Percentiles rank a stretch among this genome's conserved stretches.
Evolutionary conservation across 1,140 invertebrate species (phyloP).

Genomic region (Eupristina koningsbergeri): DNA sequence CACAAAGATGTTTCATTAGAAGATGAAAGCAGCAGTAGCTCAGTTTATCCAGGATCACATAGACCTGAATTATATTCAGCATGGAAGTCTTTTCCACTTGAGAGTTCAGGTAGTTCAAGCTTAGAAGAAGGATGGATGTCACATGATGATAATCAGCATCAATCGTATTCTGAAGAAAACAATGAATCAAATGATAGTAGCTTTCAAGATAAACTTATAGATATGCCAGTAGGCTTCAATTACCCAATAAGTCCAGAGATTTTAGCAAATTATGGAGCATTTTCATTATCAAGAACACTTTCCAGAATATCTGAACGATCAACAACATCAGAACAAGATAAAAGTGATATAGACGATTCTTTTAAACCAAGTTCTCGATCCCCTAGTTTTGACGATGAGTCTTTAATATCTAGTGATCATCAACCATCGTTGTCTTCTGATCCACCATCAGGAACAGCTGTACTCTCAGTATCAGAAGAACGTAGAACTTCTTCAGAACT

Average conservation of each 20-base stretch:
- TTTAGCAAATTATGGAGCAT: constrained; percentile 79
- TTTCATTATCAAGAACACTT: constrained; percentile 82
- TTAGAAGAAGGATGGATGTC: constrained; percentile 86
- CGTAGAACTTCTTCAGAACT: constrained; percentile 85
- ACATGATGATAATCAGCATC: constrained; percentile 77
- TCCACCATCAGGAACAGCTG: constrained; percentile 75
- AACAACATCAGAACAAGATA: constrained; percentile 87
- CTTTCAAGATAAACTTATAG: constrained; percentile 82
- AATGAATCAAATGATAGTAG: constrained; percentile 78
- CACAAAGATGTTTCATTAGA: constrained; percentile 64
- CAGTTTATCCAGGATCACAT: constrained; percentile 78
- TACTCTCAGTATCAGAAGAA: constrained; percentile 80
- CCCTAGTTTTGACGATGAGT: constrained; percentile 87
- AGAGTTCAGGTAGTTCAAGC: constrained; percentile 85
- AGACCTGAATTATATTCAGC: constrained; percentile 76
- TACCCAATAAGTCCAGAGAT: constrained; percentile 82
- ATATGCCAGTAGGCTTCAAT: constrained; percentile 81
- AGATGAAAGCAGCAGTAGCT: constrained; percentile 80
- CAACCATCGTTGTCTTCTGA: constrained; percentile 89
- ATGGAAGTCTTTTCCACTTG: constrained; percentile 86
- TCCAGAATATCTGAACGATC: constrained; percentile 90
- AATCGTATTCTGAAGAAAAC: constrained; percentile 75
- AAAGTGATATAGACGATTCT: constrained; percentile 86
- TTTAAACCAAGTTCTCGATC: constrained; percentile 86
- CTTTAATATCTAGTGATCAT: constrained; percentile 85